These are phyloP conservation scores for Zhengitettix transpicula DNA, from an alignment of 2,888 invertebrate species.

Conservation along the genomic window DNA sequence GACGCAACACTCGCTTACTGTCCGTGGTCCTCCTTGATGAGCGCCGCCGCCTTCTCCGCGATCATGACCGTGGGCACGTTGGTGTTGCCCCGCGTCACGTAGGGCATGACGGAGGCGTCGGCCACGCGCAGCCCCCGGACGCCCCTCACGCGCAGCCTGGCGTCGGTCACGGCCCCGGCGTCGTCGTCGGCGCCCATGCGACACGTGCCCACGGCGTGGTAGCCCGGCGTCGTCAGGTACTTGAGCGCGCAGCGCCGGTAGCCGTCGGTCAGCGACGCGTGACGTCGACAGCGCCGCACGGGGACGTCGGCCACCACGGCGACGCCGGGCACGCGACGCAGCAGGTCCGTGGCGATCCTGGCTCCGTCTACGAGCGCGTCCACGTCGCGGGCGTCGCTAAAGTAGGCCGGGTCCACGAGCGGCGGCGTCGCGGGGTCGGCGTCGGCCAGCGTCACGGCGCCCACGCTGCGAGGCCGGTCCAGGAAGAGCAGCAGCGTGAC, in stretches of 20 bases:
- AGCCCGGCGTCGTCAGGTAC: conserved; percentile 52
- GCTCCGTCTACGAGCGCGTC: conserved; percentile 40
- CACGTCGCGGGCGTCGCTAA: conserved; percentile 19
- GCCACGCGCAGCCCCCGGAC: conserved; percentile 21
- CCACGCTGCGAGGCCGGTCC: no score
- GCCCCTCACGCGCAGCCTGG: conserved; percentile 21
- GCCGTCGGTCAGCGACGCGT: conserved; percentile 32
- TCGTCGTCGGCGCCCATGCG: conserved; percentile 52
- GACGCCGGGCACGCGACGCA: conserved; percentile 15
- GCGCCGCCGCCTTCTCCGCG: conserved; percentile 22
- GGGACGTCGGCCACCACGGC: conserved; percentile 34
- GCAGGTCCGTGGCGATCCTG: conserved; percentile 35
- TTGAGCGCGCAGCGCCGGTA: conserved; percentile 48
- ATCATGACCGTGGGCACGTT: conserved; percentile 24
- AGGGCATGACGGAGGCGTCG: conserved; percentile 24
- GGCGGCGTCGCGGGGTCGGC: no score
- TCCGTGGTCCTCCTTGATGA: conserved; percentile 16
- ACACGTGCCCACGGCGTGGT: conserved; percentile 50
- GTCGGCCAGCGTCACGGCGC: no score
- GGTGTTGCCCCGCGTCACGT: conserved; percentile 22
- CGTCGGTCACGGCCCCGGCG: conserved; percentile 44
- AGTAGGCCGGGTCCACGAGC: neutral
- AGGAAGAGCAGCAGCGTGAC: no score
- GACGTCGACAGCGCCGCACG: conserved; percentile 36
- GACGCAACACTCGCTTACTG: no score